A percentile compares a stretch with the other conserved stretches of the same genome.
phyloP scores from a whole-genome alignment of 2,113 vertebrate species.

The Sprattus sprattus region DNA sequence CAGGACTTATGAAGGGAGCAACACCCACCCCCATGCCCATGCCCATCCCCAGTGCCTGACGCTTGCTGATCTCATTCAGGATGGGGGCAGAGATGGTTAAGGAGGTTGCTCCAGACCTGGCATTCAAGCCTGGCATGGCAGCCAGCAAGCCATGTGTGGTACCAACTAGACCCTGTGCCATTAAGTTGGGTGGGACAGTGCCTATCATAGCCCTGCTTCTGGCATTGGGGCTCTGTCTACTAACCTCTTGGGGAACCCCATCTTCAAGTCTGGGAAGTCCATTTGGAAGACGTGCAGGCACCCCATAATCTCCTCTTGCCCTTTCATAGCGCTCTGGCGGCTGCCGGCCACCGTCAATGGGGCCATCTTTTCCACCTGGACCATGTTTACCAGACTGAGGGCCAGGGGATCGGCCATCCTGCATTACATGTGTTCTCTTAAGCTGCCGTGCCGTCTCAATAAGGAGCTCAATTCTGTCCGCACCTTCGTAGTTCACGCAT shows the following conservation, averaged over 20 bases:
- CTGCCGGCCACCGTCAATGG: constrained; percentile 60
- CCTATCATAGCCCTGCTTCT: constrained; percentile 78
- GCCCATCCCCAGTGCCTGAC: constrained; percentile 66
- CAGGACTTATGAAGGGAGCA: constrained; percentile 67
- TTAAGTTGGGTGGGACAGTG: constrained; percentile 75
- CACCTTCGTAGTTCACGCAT: constrained; percentile 90
- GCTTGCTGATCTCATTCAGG: constrained; percentile 74
- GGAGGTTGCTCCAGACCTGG: constrained; percentile 63
- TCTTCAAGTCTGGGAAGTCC: constrained; percentile 74
- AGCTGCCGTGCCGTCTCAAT: constrained; percentile 85
- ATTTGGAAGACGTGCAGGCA: constrained; percentile 72
- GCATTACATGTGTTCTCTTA: constrained; percentile 81
- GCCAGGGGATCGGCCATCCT: constrained; percentile 83
- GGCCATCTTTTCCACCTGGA: constrained; percentile 60
- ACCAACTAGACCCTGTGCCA: constrained; percentile 74
- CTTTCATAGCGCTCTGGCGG: constrained; percentile 70
- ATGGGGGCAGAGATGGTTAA: constrained; percentile 70
- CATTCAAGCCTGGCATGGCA: constrained; percentile 71
- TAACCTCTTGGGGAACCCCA: constrained; percentile 70
- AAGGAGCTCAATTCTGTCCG: constrained; percentile 84
- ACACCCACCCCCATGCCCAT: constrained; percentile 65
- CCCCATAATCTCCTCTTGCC: constrained; percentile 71
- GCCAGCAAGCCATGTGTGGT: constrained; percentile 63
- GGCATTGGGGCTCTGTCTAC: constrained; percentile 78
- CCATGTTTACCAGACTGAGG: constrained; percentile 78